phyloP scores from a whole-genome alignment of 2,113 vertebrate species.

The Acrocephalus kingi region DNA sequence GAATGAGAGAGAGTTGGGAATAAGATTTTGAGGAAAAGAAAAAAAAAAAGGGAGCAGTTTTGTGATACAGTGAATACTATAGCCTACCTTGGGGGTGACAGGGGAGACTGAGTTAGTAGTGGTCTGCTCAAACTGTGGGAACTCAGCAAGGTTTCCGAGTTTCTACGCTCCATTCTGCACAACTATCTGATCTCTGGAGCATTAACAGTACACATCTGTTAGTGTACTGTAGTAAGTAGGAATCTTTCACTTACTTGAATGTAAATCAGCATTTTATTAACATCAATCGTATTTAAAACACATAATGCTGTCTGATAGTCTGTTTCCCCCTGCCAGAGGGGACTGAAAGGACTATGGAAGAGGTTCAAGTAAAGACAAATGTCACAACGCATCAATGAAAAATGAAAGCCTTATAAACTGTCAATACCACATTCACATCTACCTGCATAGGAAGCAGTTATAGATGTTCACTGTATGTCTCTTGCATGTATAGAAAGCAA shows the following conservation, averaged over 20 bases:
- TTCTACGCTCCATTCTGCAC: background rate
- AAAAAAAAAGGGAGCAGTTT: background rate
- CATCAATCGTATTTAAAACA: background rate
- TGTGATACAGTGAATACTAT: background rate
- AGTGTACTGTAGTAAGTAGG: too few relatives aligned
- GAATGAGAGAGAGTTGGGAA: background rate
- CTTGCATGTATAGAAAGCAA: background rate
- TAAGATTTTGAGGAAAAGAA: background rate
- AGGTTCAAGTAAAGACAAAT: background rate
- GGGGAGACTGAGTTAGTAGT: background rate
- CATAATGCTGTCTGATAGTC: background rate
- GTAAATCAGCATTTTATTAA: background rate
- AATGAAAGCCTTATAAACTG: background rate
- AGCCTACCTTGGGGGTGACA: background rate
- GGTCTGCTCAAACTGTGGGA: background rate
- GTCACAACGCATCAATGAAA: background rate
- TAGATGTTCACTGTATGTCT: fast-evolving
- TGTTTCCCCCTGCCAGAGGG: background rate
- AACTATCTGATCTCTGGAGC: background rate
- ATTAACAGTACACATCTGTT: background rate
- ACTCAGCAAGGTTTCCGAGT: background rate
- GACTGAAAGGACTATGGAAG: background rate
- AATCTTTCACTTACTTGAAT: background rate
- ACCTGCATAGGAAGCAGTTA: background rate
- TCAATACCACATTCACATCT: background rate